These are phyloP conservation scores for Papilio dardanus DNA, from an alignment of 1,140 invertebrate species.

Conservation along the genomic window DNA sequence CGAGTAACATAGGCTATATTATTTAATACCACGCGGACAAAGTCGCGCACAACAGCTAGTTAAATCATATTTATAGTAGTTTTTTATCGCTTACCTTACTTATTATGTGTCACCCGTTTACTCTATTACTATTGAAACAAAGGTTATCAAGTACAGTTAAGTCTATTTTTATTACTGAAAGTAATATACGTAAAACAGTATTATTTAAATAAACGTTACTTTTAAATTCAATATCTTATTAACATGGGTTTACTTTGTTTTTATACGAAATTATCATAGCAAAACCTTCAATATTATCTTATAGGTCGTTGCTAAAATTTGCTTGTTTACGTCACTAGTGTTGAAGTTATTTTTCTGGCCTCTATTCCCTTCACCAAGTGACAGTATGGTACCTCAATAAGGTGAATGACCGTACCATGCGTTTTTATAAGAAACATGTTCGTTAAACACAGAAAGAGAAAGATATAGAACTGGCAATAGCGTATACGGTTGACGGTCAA, in stretches of 20 bases:
- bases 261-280: background rate
- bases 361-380: slow-evolving; percentile 9
- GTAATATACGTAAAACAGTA: background rate
- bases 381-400: background rate
- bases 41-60: too few relatives aligned
- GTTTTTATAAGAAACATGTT: background rate
- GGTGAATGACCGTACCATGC: background rate
- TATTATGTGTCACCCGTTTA: too few relatives aligned
- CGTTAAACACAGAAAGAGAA: too few relatives aligned
- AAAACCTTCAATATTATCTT: background rate
- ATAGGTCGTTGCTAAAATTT: background rate
- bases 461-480: too few relatives aligned
- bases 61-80: too few relatives aligned
- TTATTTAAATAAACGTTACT: background rate
- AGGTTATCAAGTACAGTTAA: too few relatives aligned
- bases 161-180: too few relatives aligned
- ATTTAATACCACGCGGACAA: too few relatives aligned
- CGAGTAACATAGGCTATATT: too few relatives aligned
- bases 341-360: slow-evolving; percentile 13
- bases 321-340: slow-evolving; percentile 3
- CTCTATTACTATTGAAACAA: too few relatives aligned
- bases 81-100: too few relatives aligned
- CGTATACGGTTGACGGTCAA: too few relatives aligned
- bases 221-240: background rate
- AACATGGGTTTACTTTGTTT: background rate